Evolutionary conservation across 2,113 vertebrate species (phyloP).

Genomic region (Phyllopteryx taeniolatus): DNA sequence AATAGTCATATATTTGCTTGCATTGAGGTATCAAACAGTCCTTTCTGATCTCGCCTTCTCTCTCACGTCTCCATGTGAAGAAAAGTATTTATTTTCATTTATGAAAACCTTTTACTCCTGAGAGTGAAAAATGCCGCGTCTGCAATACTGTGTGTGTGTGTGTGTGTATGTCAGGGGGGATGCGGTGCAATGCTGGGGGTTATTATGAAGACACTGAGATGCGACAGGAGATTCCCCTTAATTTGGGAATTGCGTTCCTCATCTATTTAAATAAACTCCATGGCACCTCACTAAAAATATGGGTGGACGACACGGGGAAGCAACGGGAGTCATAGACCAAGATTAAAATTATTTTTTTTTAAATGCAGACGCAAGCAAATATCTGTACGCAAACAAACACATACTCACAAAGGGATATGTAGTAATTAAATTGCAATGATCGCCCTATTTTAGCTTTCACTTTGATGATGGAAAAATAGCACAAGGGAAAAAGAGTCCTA

Average conservation of each 20-base stretch:
- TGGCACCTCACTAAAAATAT: constrained; percentile 53
- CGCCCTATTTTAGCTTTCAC: constrained; percentile 68
- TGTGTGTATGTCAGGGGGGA: constrained; percentile 44
- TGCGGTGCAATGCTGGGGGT: constrained; percentile 63
- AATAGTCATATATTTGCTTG: constrained; percentile 37
- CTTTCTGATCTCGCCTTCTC: constrained; percentile 45
- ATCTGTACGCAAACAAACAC: constrained; percentile 67
- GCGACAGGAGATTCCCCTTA: constrained; percentile 68
- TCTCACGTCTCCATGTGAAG: constrained; percentile 52
- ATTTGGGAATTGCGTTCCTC: constrained; percentile 72
- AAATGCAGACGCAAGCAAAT: constrained; percentile 61
- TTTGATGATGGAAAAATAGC: constrained; percentile 64
- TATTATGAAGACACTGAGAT: constrained; percentile 71
- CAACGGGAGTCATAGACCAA: constrained; percentile 42
- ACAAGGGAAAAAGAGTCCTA: constrained; percentile 57
- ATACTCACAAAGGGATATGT: constrained; percentile 75
- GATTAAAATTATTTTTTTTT: too few relatives aligned
- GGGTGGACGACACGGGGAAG: constrained; percentile 23
- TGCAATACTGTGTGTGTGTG: constrained; percentile 53
- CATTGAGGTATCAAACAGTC: constrained; percentile 56
- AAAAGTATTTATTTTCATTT: constrained; percentile 78
- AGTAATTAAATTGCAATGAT: constrained; percentile 75
- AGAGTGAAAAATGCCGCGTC: constrained; percentile 61
- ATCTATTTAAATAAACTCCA: constrained; percentile 74
- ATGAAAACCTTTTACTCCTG: constrained; percentile 70